Evolutionary conservation across 2,113 vertebrate species (phyloP).

Genomic region (Podarcis muralis): DNA sequence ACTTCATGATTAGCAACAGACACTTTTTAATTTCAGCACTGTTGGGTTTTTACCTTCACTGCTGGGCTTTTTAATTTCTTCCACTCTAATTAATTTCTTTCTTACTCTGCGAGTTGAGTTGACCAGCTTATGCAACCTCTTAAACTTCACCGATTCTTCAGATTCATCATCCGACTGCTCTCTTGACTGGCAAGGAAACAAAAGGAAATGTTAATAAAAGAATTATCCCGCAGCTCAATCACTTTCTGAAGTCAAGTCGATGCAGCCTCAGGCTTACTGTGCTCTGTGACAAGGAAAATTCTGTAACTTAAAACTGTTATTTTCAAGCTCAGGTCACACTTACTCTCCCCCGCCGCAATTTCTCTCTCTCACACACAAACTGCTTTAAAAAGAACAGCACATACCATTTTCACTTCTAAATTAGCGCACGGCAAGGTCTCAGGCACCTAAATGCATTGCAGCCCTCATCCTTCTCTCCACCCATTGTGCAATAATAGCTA

Average conservation of each 20-base stretch:
- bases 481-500: conserved; percentile 63
- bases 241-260: conserved; percentile 44
- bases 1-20: conserved; percentile 21
- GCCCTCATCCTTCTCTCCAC: conserved; percentile 47
- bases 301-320: conserved; percentile 21
- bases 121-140: conserved; percentile 96
- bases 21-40: background rate
- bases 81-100: conserved; percentile 97
- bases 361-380: background rate
- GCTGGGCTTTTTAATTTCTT: conserved; percentile 92
- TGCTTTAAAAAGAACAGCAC: conserved; percentile 54
- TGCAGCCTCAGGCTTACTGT: conserved; percentile 30
- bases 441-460: conserved; percentile 42
- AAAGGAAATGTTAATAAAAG: conserved; percentile 70
- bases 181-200: conserved; percentile 87
- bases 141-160: conserved; percentile 97
- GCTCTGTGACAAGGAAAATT: conserved; percentile 20
- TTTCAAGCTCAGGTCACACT: conserved; percentile 20
- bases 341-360: no score
- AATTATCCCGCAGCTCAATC: conserved; percentile 20
- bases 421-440: conserved; percentile 57
- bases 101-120: conserved; percentile 95
- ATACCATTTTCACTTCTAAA: conserved; percentile 71
- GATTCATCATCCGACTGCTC: conserved; percentile 98
- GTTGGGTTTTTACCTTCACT: conserved; percentile 84